Conservation (phyloP, 2,113 vertebrate genomes). For the Eudorcas thomsonii region DNA sequence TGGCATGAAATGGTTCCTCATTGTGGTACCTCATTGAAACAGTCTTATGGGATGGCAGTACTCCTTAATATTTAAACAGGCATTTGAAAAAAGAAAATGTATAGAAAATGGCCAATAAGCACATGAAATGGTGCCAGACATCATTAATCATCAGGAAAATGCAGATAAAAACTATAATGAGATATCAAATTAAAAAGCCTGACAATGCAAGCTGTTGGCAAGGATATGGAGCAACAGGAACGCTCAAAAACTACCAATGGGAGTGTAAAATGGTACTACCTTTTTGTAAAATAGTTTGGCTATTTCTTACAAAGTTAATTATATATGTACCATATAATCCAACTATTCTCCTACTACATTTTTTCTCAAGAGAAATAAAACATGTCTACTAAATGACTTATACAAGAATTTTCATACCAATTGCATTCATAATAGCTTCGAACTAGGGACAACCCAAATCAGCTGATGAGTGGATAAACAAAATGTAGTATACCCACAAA, state of each 20-base stretch:
- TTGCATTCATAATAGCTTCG: background rate
- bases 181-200: background rate
- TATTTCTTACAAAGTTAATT: background rate
- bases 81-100: background rate
- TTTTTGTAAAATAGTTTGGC: background rate
- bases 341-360: background rate
- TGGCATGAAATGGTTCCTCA: too few species aligned
- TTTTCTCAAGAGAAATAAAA: slow-evolving; percentile 6
- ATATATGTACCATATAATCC: background rate
- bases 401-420: background rate
- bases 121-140: background rate
- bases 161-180: background rate
- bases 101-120: background rate
- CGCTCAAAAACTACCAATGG: background rate
- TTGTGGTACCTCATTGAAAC: background rate
- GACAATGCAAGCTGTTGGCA: background rate
- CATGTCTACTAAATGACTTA: background rate
- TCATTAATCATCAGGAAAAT: background rate
- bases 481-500: background rate
- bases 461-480: background rate
- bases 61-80: background rate
- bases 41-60: background rate
- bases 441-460: background rate
- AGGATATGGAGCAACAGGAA: too few species aligned
- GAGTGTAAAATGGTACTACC: background rate